Percentiles rank a stretch among this genome's conserved stretches.
Evolutionary conservation across 2,888 invertebrate species (phyloP).

Genomic region (Lasioglossum vierecki): DNA sequence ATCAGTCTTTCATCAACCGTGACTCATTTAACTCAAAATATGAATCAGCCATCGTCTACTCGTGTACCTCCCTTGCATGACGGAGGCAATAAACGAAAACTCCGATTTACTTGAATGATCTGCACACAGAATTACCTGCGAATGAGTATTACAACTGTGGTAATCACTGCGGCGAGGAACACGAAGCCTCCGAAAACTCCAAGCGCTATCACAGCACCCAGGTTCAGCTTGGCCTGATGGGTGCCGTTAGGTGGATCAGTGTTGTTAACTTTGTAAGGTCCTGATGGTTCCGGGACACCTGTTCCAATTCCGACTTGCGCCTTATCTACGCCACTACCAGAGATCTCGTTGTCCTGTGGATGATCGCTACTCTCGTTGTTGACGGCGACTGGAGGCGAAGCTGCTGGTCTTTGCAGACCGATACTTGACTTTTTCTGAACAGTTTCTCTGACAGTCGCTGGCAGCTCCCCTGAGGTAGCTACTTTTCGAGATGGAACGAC

Average conservation of each 20-base stretch:
- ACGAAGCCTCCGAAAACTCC: conserved; percentile 96
- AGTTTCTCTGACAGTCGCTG: conserved; percentile 80
- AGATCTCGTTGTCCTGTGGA: conserved; percentile 93
- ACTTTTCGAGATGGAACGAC: conserved; percentile 67
- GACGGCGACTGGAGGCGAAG: conserved; percentile 69
- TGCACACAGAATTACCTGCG: conserved; percentile 88
- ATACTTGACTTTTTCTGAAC: conserved; percentile 77
- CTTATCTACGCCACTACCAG: conserved; percentile 83
- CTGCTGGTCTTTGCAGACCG: conserved; percentile 75
- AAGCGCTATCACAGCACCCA: conserved; percentile 94
- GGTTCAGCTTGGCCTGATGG: conserved; percentile 89
- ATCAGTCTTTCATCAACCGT: background rate
- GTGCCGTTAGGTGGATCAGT: conserved; percentile 74
- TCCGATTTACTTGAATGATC: conserved; percentile 34
- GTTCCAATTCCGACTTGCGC: conserved; percentile 79
- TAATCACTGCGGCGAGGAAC: conserved; percentile 94
- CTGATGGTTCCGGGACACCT: conserved; percentile 84
- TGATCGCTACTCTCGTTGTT: conserved; percentile 86
- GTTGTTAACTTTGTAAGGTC: conserved; percentile 86
- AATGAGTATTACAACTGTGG: conserved; percentile 94
- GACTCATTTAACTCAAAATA: background rate
- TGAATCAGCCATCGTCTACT: no score
- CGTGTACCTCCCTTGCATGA: conserved; percentile 2
- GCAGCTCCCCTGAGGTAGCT: conserved; percentile 71
- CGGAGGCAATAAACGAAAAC: background rate